These are phyloP conservation scores for Aleiodes sp. DNA, from an alignment of 1,140 invertebrate genomes.

Conservation along the genomic window DNA sequence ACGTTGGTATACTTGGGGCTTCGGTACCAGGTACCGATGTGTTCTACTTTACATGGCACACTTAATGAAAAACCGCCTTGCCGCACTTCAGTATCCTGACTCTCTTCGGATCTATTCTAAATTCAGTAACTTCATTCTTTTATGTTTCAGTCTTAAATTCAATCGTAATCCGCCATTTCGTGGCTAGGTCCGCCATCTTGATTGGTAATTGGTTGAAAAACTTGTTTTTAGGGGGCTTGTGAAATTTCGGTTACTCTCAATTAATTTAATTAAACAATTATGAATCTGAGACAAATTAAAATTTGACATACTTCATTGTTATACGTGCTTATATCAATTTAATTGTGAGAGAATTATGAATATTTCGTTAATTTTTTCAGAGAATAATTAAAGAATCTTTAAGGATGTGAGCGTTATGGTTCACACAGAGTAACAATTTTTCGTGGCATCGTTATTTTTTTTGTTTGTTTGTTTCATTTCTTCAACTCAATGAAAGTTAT, in stretches of 20 bases:
- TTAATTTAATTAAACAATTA: not conserved
- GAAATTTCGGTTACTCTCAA: constrained; percentile 59
- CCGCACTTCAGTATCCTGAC: constrained; percentile 61
- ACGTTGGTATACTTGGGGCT: constrained; percentile 61
- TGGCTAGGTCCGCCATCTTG: too few species aligned
- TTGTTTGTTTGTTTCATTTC: too few species aligned
- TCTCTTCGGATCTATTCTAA: too few species aligned
- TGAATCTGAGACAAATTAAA: constrained; percentile 48
- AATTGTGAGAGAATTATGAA: not conserved
- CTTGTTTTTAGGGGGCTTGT: too few species aligned
- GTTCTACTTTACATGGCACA: constrained; percentile 67
- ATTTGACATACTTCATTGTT: constrained; percentile 51
- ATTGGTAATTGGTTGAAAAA: too few species aligned
- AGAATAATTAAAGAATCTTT: constrained; percentile 51
- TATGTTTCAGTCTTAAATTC: too few species aligned
- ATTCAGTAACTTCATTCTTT: too few species aligned
- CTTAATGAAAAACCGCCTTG: constrained; percentile 55
- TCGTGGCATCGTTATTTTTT: too few species aligned
- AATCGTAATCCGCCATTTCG: too few species aligned
- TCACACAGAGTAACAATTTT: constrained; percentile 57
- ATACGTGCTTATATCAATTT: too few species aligned
- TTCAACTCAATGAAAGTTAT: too few species aligned
- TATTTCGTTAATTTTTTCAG: constrained; percentile 46
- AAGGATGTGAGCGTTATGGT: constrained; percentile 57
- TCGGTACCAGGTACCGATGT: constrained; percentile 64